phyloP scores from a whole-genome alignment of 2,113 vertebrate genomes.

The Labrus mixtus region DNA sequence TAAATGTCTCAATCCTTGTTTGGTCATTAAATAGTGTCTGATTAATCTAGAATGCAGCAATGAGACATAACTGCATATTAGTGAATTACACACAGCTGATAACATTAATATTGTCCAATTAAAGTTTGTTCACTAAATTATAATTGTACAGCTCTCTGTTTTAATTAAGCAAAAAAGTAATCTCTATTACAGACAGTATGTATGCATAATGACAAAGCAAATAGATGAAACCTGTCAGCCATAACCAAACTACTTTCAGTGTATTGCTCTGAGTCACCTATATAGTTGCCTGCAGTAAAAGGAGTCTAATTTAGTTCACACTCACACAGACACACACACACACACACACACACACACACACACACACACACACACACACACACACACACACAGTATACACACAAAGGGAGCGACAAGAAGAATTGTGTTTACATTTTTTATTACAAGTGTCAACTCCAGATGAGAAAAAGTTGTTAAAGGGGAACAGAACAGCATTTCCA shows the following conservation, averaged over 20 bases:
- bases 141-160: constrained; percentile 61
- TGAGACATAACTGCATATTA: constrained; percentile 31
- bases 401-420: constrained; percentile 22
- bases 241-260: constrained; percentile 58
- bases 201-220: constrained; percentile 58
- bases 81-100: constrained; percentile 44
- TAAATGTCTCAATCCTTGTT: background rate
- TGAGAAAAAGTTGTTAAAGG: constrained; percentile 70
- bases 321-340: constrained; percentile 7
- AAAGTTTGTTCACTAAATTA: constrained; percentile 65
- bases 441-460: constrained; percentile 57
- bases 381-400: constrained; percentile 10
- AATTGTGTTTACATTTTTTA: constrained; percentile 71
- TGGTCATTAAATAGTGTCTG: constrained; percentile 8
- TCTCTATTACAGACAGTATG: constrained; percentile 31
- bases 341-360: too few species aligned
- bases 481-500: constrained; percentile 59
- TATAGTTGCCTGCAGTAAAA: constrained; percentile 66
- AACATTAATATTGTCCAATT: constrained; percentile 67
- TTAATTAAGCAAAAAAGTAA: constrained; percentile 67
- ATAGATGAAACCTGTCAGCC: constrained; percentile 61
- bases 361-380: too few species aligned
- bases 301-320: constrained; percentile 48
- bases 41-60: constrained; percentile 40
- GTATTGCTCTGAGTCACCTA: constrained; percentile 50